Percentiles rank a stretch among this genome's conserved stretches.
Conservation (phyloP, 2,113 vertebrate genomes). For the Epinephelus fuscoguttatus region DNA sequence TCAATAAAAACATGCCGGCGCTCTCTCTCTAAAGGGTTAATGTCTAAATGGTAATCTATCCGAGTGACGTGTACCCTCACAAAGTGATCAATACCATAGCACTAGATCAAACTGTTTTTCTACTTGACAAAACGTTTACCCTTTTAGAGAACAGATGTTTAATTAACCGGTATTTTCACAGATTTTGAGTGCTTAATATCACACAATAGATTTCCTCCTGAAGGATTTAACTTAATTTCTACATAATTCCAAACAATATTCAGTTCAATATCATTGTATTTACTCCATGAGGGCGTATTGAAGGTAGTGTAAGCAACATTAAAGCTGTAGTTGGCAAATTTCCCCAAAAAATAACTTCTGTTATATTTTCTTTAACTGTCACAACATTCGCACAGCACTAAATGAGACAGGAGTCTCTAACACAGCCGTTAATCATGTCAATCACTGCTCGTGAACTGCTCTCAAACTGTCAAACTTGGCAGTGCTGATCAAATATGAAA, state of each 20-base stretch:
- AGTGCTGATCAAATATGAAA: too few relatives aligned
- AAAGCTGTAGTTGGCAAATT: too few relatives aligned
- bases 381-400: too few relatives aligned
- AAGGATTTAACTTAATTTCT: background rate
- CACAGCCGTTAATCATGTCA: too few relatives aligned
- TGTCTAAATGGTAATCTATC: conserved; percentile 38
- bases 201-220: background rate
- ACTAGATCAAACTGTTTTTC: conserved; percentile 15
- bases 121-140: background rate
- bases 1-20: conserved; percentile 47
- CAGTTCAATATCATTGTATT: background rate
- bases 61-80: conserved; percentile 30
- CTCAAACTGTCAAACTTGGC: too few relatives aligned
- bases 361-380: too few relatives aligned
- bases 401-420: too few relatives aligned
- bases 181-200: background rate
- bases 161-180: background rate
- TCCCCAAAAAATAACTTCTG: too few relatives aligned
- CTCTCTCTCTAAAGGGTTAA: conserved; percentile 11
- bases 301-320: background rate
- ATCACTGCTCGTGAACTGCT: too few relatives aligned
- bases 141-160: background rate
- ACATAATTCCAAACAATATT: background rate
- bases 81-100: conserved; percentile 30
- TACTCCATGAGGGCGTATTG: too few relatives aligned